These are phyloP conservation scores for Xiphophorus birchmanni DNA, from an alignment of 2,797 vertebrate species.

Conservation along the genomic window DNA sequence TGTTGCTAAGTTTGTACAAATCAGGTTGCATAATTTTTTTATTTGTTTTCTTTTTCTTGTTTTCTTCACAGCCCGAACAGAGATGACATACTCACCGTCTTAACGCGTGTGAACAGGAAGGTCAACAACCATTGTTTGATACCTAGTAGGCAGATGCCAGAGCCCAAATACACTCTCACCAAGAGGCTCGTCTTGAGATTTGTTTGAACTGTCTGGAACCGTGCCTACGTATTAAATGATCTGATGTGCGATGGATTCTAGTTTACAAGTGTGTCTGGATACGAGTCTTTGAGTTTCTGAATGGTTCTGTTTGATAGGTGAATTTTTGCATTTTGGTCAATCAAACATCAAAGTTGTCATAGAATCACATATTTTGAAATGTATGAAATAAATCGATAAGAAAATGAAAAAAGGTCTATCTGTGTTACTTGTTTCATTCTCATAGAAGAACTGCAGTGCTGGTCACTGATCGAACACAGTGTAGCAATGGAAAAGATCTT, in stretches of 20 bases:
- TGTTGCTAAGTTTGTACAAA: not conserved
- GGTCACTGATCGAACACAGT: no score
- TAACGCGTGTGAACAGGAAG: slow-evolving; percentile 87
- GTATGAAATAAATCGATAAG: not conserved
- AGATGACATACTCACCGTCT: slow-evolving; percentile 82
- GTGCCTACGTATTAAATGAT: not conserved
- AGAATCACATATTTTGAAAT: not conserved
- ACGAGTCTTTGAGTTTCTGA: not conserved
- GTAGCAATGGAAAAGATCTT: no score
- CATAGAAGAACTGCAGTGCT: no score
- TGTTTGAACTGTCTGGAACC: slow-evolving; percentile 11
- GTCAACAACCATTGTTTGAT: slow-evolving; percentile 77
- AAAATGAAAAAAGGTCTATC: not conserved
- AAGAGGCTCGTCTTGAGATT: slow-evolving; percentile 84
- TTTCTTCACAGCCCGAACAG: slow-evolving; percentile 68
- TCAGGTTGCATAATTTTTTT: not conserved
- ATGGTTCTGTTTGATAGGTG: not conserved
- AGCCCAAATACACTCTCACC: slow-evolving; percentile 87
- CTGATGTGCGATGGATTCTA: not conserved
- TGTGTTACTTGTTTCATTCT: not conserved
- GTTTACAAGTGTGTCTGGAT: slow-evolving; percentile 4
- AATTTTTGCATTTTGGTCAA: not conserved
- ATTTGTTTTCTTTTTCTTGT: not conserved
- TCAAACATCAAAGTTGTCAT: not conserved
- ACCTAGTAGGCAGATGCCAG: slow-evolving; percentile 85